Conservation (phyloP, 2,797 vertebrate species). For the Clarias platycephalus region DNA sequence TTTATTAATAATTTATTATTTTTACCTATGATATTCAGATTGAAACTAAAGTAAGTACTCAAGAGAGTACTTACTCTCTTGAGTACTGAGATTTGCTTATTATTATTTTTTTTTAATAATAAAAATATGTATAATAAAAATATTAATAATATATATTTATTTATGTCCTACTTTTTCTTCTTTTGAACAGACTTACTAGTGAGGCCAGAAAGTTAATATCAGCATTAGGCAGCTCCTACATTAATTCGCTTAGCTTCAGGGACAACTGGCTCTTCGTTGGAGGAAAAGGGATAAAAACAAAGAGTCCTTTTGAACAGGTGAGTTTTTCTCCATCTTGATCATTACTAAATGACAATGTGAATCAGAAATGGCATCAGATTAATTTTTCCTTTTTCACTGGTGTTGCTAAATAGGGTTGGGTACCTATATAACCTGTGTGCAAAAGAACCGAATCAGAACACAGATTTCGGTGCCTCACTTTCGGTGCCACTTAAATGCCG, state of each 20-base stretch:
- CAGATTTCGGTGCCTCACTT: too few relatives aligned
- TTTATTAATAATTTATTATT: too few relatives aligned
- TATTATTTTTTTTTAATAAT: too few relatives aligned
- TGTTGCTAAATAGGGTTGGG: background rate
- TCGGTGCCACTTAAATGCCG: too few relatives aligned
- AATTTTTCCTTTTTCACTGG: background rate
- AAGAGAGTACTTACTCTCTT: too few relatives aligned
- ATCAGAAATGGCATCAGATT: background rate
- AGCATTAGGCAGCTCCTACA: constrained; percentile 84
- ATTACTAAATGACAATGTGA: background rate
- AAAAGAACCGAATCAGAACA: too few relatives aligned
- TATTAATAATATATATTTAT: too few relatives aligned
- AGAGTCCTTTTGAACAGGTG: constrained; percentile 98
- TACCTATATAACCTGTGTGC: too few relatives aligned
- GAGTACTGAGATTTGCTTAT: too few relatives aligned
- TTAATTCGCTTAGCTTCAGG: constrained; percentile 84
- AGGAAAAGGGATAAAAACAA: constrained; percentile 97
- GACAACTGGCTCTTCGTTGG: constrained; percentile 99
- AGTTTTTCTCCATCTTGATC: constrained; percentile 6
- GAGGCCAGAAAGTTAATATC: constrained; percentile 86
- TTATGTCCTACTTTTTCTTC: background rate
- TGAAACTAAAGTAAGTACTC: too few relatives aligned
- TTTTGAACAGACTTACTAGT: constrained; percentile 80
- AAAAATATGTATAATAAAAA: too few relatives aligned
- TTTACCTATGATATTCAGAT: too few relatives aligned